Conservation (phyloP, 2,797 vertebrate genomes). For the Cichlasoma orientale region DNA sequence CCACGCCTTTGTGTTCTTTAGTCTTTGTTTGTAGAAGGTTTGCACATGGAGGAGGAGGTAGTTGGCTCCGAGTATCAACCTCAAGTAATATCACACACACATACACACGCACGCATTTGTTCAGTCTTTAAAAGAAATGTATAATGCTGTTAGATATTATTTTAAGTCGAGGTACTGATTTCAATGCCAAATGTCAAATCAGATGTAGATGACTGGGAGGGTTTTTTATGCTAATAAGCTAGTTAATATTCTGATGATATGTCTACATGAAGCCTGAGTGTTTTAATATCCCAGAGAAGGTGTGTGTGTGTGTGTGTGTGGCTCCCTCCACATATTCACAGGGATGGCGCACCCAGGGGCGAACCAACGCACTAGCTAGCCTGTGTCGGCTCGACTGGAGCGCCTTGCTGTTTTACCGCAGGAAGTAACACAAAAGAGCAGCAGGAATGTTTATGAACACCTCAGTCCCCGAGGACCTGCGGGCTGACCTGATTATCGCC, state of each 20-base stretch:
- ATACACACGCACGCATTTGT: slow-evolving; percentile 45
- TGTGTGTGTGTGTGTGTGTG: slow-evolving; percentile 51
- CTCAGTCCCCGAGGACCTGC: slow-evolving; percentile 78
- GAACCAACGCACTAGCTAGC: slow-evolving; percentile 54
- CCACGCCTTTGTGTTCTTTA: slow-evolving; percentile 75
- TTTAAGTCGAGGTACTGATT: slow-evolving; percentile 77
- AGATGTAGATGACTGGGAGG: slow-evolving; percentile 81
- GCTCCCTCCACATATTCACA: slow-evolving; percentile 59
- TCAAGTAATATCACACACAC: slow-evolving; percentile 65
- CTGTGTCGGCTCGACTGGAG: slow-evolving; percentile 68
- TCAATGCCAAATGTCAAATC: slow-evolving; percentile 85
- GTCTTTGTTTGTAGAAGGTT: slow-evolving; percentile 81
- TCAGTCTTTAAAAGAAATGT: slow-evolving; percentile 76
- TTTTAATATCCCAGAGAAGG: slow-evolving; percentile 78
- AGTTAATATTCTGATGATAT: slow-evolving; percentile 83
- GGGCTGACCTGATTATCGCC: slow-evolving; percentile 85
- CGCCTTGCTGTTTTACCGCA: slow-evolving; percentile 78
- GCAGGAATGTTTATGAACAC: slow-evolving; percentile 84
- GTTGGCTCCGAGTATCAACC: slow-evolving; percentile 74
- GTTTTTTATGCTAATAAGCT: slow-evolving; percentile 82
- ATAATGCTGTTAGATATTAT: slow-evolving; percentile 83
- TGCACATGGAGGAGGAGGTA: slow-evolving; percentile 75
- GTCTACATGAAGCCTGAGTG: slow-evolving; percentile 74
- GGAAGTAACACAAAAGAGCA: slow-evolving; percentile 82
- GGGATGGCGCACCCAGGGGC: slow-evolving; percentile 75